Percentiles rank a stretch among this genome's conserved stretches.
These are phyloP conservation scores for Columbina picui DNA, from an alignment of 2,113 vertebrate species.

Conservation along the genomic window DNA sequence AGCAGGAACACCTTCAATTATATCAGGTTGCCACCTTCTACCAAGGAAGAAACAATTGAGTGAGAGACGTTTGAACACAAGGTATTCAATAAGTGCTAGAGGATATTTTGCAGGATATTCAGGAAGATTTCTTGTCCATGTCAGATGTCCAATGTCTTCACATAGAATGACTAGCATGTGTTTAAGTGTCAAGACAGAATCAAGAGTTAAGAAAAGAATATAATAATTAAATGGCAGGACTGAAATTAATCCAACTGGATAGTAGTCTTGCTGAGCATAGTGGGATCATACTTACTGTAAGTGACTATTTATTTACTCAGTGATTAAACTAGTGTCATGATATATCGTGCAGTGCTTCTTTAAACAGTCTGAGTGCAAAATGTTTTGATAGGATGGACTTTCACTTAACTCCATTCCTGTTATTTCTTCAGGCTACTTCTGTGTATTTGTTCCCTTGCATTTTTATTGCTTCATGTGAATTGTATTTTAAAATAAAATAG, in stretches of 20 bases:
- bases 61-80: background rate
- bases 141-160: background rate
- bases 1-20: too few relatives aligned
- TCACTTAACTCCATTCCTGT: background rate
- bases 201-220: background rate
- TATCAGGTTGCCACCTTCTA: too few relatives aligned
- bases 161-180: conserved; percentile 4
- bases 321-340: conserved; percentile 19
- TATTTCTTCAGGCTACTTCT: background rate
- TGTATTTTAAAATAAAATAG: background rate
- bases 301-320: conserved; percentile 15
- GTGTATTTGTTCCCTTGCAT: background rate
- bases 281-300: conserved; percentile 28
- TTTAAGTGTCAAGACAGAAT: background rate
- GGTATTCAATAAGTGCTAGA: background rate
- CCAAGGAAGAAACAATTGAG: background rate
- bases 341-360: background rate
- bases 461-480: background rate
- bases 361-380: conserved; percentile 1
- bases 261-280: background rate
- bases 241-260: conserved; percentile 12
- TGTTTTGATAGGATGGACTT: background rate
- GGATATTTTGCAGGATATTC: background rate
- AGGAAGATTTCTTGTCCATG: background rate
- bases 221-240: background rate